Percentiles rank a stretch among this genome's conserved stretches.
Conservation (phyloP, 2,113 vertebrate species). For the Bothrops jararaca region DNA sequence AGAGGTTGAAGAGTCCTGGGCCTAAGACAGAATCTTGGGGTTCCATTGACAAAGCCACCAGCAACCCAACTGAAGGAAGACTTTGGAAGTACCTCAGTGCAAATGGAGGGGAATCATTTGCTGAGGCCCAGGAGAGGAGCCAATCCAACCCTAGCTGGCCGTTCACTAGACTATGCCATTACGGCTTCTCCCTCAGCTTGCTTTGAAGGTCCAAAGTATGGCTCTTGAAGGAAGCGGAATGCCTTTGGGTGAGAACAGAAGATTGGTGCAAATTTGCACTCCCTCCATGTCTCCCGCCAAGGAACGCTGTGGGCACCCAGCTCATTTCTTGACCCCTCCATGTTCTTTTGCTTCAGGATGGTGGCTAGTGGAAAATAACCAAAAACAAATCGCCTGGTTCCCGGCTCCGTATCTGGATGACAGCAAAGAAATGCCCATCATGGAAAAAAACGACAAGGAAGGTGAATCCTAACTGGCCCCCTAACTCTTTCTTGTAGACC, state of each 20-base stretch:
- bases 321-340: neutral
- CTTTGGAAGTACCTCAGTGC: neutral
- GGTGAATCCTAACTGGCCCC: accelerated
- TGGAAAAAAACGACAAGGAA: neutral
- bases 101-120: neutral
- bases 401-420: constrained; percentile 85
- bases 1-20: neutral
- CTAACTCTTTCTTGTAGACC: neutral
- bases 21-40: neutral
- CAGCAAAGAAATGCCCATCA: neutral
- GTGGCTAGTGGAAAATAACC: constrained; percentile 90
- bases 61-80: neutral
- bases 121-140: neutral
- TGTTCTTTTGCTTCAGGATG: constrained; percentile 74
- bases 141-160: neutral
- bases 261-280: too few species aligned
- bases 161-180: neutral
- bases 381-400: constrained; percentile 88
- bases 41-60: neutral
- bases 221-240: neutral
- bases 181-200: too few species aligned
- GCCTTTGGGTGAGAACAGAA: neutral
- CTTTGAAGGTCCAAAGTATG: neutral
- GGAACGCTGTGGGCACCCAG: neutral
- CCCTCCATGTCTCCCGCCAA: too few species aligned